These are phyloP conservation scores for Gobio occitaniae DNA, from an alignment of 2,797 vertebrate genomes.

Conservation along the genomic window DNA sequence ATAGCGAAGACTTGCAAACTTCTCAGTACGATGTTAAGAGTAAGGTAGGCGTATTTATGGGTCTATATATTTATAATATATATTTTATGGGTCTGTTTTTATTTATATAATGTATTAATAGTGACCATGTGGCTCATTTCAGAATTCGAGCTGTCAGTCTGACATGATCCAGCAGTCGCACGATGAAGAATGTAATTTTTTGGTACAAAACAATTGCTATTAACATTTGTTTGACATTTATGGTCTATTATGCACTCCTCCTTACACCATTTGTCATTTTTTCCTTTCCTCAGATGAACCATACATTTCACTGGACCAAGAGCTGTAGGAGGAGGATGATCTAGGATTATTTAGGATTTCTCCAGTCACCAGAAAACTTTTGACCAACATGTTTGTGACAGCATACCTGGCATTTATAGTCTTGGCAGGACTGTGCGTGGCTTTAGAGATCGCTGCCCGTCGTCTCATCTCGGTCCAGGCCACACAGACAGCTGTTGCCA, in stretches of 20 bases:
- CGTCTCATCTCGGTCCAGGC: slow-evolving; percentile 77
- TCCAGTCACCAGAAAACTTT: slow-evolving; percentile 18
- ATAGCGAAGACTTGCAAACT: not conserved
- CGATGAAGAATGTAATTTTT: not conserved
- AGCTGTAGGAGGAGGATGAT: slow-evolving; percentile 1
- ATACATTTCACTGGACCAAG: slow-evolving; percentile 11
- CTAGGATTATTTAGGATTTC: not conserved
- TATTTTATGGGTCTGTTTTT: no score
- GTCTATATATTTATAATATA: not conserved
- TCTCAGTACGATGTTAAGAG: not conserved
- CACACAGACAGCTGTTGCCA: slow-evolving; percentile 77
- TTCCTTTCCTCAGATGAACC: slow-evolving; percentile 47
- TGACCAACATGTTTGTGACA: slow-evolving; percentile 85
- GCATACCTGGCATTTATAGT: slow-evolving; percentile 84
- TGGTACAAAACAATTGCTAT: not conserved
- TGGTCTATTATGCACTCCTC: not conserved
- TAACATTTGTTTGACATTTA: not conserved
- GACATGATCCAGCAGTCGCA: not conserved
- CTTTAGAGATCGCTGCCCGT: slow-evolving; percentile 85
- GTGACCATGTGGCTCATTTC: not conserved
- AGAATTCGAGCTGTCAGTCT: not conserved
- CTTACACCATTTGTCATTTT: slow-evolving; percentile 38
- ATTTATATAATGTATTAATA: not conserved
- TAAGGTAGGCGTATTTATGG: not conserved
- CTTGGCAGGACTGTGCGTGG: slow-evolving; percentile 81